Percentiles rank a stretch among this genome's conserved stretches.
Conservation (phyloP, 1,140 invertebrate species). For the Euura saliciscinereae region DNA sequence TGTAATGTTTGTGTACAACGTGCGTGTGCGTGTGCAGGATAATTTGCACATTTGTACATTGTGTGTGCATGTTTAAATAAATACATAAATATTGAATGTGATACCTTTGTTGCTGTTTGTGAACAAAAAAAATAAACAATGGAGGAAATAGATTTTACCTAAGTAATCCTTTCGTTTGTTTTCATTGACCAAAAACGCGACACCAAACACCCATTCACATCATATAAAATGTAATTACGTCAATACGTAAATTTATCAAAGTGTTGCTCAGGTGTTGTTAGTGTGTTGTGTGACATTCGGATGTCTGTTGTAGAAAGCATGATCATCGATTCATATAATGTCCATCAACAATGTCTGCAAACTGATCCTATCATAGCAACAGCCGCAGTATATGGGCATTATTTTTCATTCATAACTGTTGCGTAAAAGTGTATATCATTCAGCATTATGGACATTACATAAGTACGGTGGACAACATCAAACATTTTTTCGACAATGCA, state of each 20-base stretch:
- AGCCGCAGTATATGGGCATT: neutral
- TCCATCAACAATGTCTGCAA: neutral
- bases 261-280: neutral
- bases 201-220: neutral
- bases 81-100: neutral
- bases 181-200: neutral
- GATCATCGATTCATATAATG: neutral
- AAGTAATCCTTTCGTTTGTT: neutral
- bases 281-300: neutral
- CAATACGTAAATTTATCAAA: neutral
- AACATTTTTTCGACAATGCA: neutral
- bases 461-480: neutral
- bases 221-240: neutral
- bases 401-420: neutral
- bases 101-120: constrained; percentile 1
- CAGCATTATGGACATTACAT: neutral
- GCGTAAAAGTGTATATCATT: neutral
- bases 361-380: neutral
- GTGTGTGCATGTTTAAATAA: neutral
- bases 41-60: neutral
- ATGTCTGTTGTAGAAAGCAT: neutral
- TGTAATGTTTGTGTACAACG: neutral
- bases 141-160: constrained; percentile 2
- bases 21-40: neutral
- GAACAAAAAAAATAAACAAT: neutral